These are phyloP conservation scores for Himalopsyche japonica DNA, from an alignment of 2,888 invertebrate species.

Conservation along the genomic window DNA sequence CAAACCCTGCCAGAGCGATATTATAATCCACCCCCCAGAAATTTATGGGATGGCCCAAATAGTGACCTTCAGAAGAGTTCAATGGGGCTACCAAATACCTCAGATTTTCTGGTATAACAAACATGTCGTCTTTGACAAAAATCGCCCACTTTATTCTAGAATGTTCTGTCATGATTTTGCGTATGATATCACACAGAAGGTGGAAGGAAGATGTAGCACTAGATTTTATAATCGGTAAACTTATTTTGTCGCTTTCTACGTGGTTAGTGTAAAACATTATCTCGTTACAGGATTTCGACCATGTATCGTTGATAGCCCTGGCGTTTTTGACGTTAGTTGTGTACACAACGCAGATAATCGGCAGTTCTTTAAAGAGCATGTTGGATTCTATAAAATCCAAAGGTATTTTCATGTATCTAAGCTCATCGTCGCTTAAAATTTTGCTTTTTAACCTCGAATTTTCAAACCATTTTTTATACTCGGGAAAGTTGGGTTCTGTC, in stretches of 20 bases:
- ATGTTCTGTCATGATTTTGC: slow-evolving; percentile 45
- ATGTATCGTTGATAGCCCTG: slow-evolving; percentile 49
- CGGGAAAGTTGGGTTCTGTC: not conserved
- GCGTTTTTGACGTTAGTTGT: slow-evolving; percentile 51
- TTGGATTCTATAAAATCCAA: slow-evolving; percentile 43
- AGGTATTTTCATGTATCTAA: slow-evolving; percentile 15
- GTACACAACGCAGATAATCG: slow-evolving; percentile 55
- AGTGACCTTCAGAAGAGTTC: slow-evolving; percentile 52
- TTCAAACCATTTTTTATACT: slow-evolving; percentile 44
- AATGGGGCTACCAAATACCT: slow-evolving; percentile 55
- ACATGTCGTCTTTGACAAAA: slow-evolving; percentile 59
- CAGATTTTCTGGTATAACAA: slow-evolving; percentile 61
- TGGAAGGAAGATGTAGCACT: slow-evolving; percentile 53
- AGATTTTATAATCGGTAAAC: slow-evolving; percentile 12
- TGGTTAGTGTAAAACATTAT: slow-evolving; percentile 45
- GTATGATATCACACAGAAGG: slow-evolving; percentile 50
- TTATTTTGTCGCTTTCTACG: slow-evolving; percentile 3
- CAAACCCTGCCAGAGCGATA: slow-evolving; percentile 60
- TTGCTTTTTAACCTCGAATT: slow-evolving; percentile 36
- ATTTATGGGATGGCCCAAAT: slow-evolving; percentile 59
- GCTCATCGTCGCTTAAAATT: slow-evolving; percentile 20
- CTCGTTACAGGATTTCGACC: slow-evolving; percentile 50
- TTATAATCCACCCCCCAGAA: slow-evolving; percentile 62
- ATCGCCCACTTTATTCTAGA: slow-evolving; percentile 55
- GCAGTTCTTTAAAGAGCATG: slow-evolving; percentile 46